phyloP scores from a whole-genome alignment of 2,113 vertebrate species.

The Neogale vison region DNA sequence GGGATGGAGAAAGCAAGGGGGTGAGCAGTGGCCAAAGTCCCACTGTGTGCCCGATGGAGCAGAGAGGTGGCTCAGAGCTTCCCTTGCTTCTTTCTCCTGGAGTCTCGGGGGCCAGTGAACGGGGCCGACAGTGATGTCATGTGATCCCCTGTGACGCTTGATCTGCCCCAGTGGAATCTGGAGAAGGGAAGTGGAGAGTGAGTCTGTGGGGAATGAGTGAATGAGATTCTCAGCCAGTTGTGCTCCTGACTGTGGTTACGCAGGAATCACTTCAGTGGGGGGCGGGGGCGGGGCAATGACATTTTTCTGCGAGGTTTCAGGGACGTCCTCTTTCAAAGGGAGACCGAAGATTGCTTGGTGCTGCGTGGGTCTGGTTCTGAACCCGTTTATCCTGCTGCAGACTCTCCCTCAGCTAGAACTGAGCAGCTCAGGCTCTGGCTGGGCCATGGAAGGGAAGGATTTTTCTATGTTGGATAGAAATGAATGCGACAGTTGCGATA shows the following conservation, averaged over 20 bases:
- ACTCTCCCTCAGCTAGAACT: background rate
- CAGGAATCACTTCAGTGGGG: background rate
- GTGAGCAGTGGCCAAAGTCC: background rate
- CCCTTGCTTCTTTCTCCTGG: background rate
- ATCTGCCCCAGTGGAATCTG: background rate
- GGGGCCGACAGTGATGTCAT: background rate
- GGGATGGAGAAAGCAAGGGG: background rate
- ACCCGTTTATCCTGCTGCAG: background rate
- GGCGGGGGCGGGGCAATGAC: background rate
- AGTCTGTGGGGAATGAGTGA: background rate
- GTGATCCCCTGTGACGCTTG: background rate
- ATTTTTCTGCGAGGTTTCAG: background rate
- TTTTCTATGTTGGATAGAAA: fast-evolving
- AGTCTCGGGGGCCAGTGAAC: background rate
- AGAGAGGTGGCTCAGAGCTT: background rate
- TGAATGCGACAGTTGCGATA: fast-evolving
- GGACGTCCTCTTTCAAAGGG: slow-evolving; percentile 31
- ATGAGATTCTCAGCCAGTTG: background rate
- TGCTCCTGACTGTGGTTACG: background rate
- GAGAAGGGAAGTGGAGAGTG: background rate
- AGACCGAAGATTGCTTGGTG: background rate
- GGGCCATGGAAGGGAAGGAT: fast-evolving
- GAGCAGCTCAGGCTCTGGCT: background rate
- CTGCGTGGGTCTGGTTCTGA: background rate
- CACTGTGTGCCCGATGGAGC: fast-evolving